Evolutionary conservation across 1,140 invertebrate species (phyloP).

Genomic region (Aleiodes sp.): DNA sequence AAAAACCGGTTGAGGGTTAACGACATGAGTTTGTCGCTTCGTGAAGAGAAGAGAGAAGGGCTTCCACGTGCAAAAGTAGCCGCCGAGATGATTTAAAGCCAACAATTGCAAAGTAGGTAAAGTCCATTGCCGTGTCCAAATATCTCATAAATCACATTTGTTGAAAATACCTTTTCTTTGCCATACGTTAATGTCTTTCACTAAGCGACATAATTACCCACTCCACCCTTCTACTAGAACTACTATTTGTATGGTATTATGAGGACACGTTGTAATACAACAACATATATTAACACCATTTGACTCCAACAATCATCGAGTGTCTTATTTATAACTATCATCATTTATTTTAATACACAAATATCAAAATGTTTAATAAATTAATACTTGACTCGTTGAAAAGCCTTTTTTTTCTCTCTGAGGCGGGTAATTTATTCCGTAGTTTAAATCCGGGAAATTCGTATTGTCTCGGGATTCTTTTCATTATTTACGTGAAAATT

Average conservation of each 20-base stretch:
- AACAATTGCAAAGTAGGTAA: constrained; percentile 34
- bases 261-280: neutral
- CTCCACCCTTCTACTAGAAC: no score
- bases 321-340: constrained; percentile 39
- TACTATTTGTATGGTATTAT: no score
- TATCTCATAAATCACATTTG: constrained; percentile 34
- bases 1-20: constrained; percentile 39
- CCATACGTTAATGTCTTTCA: neutral
- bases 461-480: no score
- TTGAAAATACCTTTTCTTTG: neutral
- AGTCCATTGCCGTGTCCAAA: constrained; percentile 35
- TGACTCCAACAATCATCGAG: constrained; percentile 15
- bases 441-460: no score
- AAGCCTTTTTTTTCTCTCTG: no score
- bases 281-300: neutral
- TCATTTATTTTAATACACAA: constrained; percentile 45
- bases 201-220: constrained; percentile 45
- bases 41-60: constrained; percentile 17
- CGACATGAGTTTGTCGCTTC: constrained; percentile 24
- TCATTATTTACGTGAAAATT: no score
- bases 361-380: constrained; percentile 37
- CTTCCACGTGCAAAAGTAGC: constrained; percentile 13
- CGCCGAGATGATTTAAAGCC: constrained; percentile 35
- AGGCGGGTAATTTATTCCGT: no score
- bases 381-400: no score